These are phyloP conservation scores for Podilymbus podiceps DNA, from an alignment of 2,113 vertebrate species.

Conservation along the genomic window DNA sequence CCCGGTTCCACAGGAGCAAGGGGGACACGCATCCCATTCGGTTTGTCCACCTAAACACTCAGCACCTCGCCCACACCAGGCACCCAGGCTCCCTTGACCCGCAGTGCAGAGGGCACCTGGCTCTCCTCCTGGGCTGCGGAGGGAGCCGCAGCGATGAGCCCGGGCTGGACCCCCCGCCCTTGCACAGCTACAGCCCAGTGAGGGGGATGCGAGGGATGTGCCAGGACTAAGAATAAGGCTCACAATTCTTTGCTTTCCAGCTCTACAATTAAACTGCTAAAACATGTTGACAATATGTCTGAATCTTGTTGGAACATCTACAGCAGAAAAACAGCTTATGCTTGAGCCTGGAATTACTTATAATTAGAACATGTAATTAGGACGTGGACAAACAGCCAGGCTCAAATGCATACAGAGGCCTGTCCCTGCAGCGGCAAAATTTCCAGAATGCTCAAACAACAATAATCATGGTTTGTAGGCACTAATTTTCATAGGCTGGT, in stretches of 20 bases:
- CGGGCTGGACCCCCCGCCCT: neutral
- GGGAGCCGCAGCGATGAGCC: neutral
- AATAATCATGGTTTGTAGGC: neutral
- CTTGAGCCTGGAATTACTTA: neutral
- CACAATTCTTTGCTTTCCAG: slow-evolving; percentile 7
- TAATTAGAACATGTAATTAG: slow-evolving; percentile 23
- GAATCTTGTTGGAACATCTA: slow-evolving; percentile 36
- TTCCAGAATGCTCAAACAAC: neutral
- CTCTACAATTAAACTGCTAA: slow-evolving; percentile 26
- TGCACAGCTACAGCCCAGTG: neutral
- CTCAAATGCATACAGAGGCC: neutral
- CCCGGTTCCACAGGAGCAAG: neutral
- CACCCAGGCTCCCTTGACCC: neutral
- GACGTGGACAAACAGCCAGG: neutral
- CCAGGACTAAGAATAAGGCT: slow-evolving; percentile 15
- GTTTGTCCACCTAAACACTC: neutral
- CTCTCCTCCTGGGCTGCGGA: neutral
- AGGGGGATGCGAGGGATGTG: neutral
- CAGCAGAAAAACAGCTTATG: neutral
- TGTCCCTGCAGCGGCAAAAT: neutral
- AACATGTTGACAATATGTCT: slow-evolving; percentile 32
- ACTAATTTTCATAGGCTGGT: slow-evolving; percentile 9
- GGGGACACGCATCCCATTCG: neutral
- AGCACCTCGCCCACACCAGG: neutral
- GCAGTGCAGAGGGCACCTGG: neutral